Percentiles rank a stretch among this genome's conserved stretches.
phyloP scores from a whole-genome alignment of 2,888 invertebrate genomes.

The Malachius bipustulatus region DNA sequence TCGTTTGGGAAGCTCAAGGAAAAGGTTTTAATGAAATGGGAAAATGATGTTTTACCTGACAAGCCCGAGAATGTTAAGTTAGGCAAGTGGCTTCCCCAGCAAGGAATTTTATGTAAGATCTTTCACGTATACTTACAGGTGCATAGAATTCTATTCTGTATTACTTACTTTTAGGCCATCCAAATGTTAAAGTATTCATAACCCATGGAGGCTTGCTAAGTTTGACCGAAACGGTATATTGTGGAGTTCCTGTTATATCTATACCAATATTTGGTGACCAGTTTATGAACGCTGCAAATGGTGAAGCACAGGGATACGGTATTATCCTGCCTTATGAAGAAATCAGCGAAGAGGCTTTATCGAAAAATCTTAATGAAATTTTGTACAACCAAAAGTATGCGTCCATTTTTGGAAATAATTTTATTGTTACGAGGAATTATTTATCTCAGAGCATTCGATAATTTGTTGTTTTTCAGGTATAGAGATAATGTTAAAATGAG shows the following conservation, averaged over 20 bases:
- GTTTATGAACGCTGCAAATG: slow-evolving; percentile 15
- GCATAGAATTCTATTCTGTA: too few species aligned
- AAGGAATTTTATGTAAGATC: slow-evolving; percentile 16
- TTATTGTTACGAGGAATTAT: too few species aligned
- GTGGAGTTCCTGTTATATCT: slow-evolving; percentile 19
- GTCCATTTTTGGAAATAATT: neutral
- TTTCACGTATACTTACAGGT: too few species aligned
- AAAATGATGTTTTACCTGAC: slow-evolving; percentile 32
- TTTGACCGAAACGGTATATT: slow-evolving; percentile 18
- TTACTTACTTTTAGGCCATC: slow-evolving; percentile 19
- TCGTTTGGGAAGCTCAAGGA: slow-evolving; percentile 46
- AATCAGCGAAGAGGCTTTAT: slow-evolving; percentile 16
- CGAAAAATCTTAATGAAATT: slow-evolving; percentile 15
- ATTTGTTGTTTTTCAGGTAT: slow-evolving; percentile 21
- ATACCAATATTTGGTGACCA: slow-evolving; percentile 21
- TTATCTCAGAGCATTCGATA: too few species aligned
- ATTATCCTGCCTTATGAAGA: slow-evolving; percentile 14
- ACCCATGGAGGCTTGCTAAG: slow-evolving; percentile 21
- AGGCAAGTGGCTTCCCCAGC: slow-evolving; percentile 31
- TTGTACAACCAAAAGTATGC: slow-evolving; percentile 17
- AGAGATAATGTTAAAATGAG: slow-evolving; percentile 20
- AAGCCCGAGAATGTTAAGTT: slow-evolving; percentile 35
- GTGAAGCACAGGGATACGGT: slow-evolving; percentile 16
- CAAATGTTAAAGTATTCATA: slow-evolving; percentile 21
- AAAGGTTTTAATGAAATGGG: slow-evolving; percentile 42